These are phyloP conservation scores for Catonia carolina DNA, from an alignment of 2,888 invertebrate genomes.

Conservation along the genomic window DNA sequence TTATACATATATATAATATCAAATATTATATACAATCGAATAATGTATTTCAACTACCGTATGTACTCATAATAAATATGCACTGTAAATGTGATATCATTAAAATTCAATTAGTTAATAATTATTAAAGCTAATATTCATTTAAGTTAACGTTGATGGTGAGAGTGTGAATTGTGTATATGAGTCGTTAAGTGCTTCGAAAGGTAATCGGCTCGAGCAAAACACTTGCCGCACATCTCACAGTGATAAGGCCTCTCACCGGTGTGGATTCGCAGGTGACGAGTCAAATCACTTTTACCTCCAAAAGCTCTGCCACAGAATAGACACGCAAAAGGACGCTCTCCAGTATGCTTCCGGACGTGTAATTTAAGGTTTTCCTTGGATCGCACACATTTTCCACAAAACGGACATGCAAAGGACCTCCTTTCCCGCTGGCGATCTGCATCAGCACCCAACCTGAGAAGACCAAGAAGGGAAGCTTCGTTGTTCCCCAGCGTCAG, in stretches of 20 bases:
- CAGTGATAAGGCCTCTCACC: constrained; percentile 87
- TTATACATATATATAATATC: too few species aligned
- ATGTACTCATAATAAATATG: too few species aligned
- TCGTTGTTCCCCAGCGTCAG: constrained; percentile 50
- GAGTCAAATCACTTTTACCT: constrained; percentile 79
- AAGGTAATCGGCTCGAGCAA: constrained; percentile 82
- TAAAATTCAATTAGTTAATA: too few species aligned
- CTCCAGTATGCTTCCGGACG: constrained; percentile 79
- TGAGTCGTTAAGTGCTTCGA: constrained; percentile 88
- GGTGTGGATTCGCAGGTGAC: constrained; percentile 80
- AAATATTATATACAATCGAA: too few species aligned
- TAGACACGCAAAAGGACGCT: constrained; percentile 82
- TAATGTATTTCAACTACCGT: too few species aligned
- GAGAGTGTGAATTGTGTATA: constrained; percentile 51
- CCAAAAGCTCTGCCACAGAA: constrained; percentile 86
- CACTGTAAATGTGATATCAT: too few species aligned
- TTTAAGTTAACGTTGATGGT: constrained; percentile 24
- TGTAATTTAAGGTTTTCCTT: constrained; percentile 84
- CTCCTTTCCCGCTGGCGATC: constrained; percentile 56
- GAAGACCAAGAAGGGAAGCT: constrained; percentile 55
- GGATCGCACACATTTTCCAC: constrained; percentile 81
- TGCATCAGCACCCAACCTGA: constrained; percentile 55
- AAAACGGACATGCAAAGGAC: constrained; percentile 80
- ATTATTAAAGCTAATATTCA: too few species aligned
- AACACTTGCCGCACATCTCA: constrained; percentile 87